Percentiles rank a stretch among this genome's conserved stretches.
Evolutionary conservation across 2,888 invertebrate species (phyloP).

Genomic region (Lysandra coridon): DNA sequence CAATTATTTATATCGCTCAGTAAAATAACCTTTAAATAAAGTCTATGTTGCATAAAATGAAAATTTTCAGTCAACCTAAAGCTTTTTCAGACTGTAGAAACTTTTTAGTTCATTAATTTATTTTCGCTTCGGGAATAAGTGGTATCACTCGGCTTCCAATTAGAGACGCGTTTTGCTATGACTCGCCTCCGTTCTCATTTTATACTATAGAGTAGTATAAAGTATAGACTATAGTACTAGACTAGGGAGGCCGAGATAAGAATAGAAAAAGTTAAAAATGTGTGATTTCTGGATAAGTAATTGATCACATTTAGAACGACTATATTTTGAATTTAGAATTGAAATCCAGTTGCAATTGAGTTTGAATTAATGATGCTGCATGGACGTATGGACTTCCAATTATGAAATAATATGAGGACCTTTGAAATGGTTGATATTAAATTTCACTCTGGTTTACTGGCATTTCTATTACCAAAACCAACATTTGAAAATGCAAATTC

Average conservation of each 20-base stretch:
- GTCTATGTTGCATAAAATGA: neutral
- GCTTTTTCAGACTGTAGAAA: neutral
- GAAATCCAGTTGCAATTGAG: neutral
- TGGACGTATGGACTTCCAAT: neutral
- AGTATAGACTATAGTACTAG: too few relatives aligned
- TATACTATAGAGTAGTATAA: neutral
- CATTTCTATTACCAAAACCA: neutral
- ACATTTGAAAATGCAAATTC: neutral
- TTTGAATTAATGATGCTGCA: neutral
- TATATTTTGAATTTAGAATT: neutral
- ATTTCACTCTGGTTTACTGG: neutral
- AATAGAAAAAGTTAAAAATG: neutral
- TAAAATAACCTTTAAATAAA: too few relatives aligned
- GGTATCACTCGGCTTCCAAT: constrained; percentile 14
- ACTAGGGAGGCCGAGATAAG: neutral
- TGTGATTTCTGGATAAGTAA: neutral
- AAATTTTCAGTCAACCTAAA: neutral
- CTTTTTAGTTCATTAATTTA: constrained; percentile 25
- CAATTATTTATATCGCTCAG: too few relatives aligned
- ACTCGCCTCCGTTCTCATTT: neutral
- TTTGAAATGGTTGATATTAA: neutral
- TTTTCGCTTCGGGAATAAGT: constrained; percentile 23
- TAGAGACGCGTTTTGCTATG: constrained; percentile 10
- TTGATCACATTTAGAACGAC: too few relatives aligned
- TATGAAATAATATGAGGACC: neutral